A percentile compares a stretch with the other conserved stretches of the same genome.
phyloP scores from a whole-genome alignment of 53 echinoderm and acorn worm genomes.

The Temnopleurus reevesii region DNA sequence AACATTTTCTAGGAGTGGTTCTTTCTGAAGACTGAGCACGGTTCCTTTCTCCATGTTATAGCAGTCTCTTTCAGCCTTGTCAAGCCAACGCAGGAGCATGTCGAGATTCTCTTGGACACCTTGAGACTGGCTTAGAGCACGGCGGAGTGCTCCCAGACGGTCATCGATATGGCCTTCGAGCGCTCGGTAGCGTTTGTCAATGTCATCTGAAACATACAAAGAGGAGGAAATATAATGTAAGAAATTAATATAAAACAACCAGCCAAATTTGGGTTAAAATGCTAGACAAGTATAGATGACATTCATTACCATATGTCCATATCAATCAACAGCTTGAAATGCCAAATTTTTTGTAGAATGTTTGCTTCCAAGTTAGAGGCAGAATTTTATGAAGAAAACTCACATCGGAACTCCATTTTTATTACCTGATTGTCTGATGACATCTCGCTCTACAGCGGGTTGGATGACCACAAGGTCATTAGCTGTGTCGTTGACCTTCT shows the following conservation, averaged over 20 bases:
- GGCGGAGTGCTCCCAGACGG: slow-evolving; percentile 75
- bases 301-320: too few species aligned
- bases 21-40: slow-evolving; percentile 84
- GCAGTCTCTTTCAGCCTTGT: slow-evolving; percentile 86
- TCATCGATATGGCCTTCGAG: slow-evolving; percentile 81
- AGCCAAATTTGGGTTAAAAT: too few species aligned
- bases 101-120: slow-evolving; percentile 89
- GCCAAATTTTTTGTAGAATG: too few species aligned
- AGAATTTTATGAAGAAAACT: too few species aligned
- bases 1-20: slow-evolving; percentile 82
- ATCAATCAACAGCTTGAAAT: too few species aligned
- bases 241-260: too few species aligned
- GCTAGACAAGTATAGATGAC: too few species aligned
- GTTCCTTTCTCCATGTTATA: slow-evolving; percentile 94
- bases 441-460: slow-evolving; percentile 68
- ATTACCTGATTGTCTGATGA: slow-evolving; percentile 50
- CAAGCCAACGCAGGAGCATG: slow-evolving; percentile 88
- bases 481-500: slow-evolving; percentile 90
- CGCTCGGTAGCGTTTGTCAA: slow-evolving; percentile 74
- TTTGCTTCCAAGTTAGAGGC: too few species aligned
- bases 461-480: slow-evolving; percentile 80
- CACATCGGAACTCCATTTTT: too few species aligned
- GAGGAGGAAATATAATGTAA: too few species aligned
- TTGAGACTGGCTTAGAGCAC: slow-evolving; percentile 83
- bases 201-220: slow-evolving; percentile 71